Percentiles rank a stretch among this genome's conserved stretches.
Evolutionary conservation across 2,113 vertebrate genomes (phyloP).

Genomic region (Sinocyclocheilus rhinocerous): DNA sequence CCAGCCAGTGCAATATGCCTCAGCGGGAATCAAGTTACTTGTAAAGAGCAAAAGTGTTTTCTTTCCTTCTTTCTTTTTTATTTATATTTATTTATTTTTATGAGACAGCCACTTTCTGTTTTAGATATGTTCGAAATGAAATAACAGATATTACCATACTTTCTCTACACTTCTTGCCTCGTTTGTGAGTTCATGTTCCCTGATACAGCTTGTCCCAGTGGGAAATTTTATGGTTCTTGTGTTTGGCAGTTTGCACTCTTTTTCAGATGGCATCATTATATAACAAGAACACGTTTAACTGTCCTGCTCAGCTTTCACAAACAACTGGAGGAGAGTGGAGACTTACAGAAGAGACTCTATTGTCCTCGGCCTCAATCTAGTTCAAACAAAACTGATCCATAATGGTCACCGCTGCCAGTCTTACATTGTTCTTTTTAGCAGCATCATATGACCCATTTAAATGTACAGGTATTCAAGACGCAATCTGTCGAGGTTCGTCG

Average conservation of each 20-base stretch:
- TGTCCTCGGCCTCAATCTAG: slow-evolving; percentile 37
- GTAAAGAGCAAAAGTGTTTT: slow-evolving; percentile 13
- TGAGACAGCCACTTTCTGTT: background rate
- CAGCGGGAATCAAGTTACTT: slow-evolving; percentile 19
- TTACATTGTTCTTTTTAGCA: no score
- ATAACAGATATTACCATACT: background rate
- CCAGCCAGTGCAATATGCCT: background rate
- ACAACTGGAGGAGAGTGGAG: slow-evolving; percentile 26
- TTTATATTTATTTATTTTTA: background rate
- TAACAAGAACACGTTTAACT: slow-evolving; percentile 31
- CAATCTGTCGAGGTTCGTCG: background rate
- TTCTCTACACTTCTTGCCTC: background rate
- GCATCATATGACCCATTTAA: no score
- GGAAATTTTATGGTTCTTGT: background rate
- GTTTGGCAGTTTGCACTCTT: slow-evolving; percentile 13
- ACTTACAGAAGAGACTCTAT: slow-evolving; percentile 7
- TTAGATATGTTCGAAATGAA: background rate
- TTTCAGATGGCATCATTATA: slow-evolving; percentile 30
- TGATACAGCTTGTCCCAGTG: background rate
- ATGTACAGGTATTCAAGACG: background rate
- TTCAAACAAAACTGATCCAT: slow-evolving; percentile 30
- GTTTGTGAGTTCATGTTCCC: background rate
- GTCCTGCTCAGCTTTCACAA: slow-evolving; percentile 41
- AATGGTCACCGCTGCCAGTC: background rate
- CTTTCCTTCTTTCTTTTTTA: background rate